Evolutionary conservation across 2,797 vertebrate species (phyloP), one percentile per base, ranked within the genome.

Genomic region (Hyperoplus immaculatus): DNA sequence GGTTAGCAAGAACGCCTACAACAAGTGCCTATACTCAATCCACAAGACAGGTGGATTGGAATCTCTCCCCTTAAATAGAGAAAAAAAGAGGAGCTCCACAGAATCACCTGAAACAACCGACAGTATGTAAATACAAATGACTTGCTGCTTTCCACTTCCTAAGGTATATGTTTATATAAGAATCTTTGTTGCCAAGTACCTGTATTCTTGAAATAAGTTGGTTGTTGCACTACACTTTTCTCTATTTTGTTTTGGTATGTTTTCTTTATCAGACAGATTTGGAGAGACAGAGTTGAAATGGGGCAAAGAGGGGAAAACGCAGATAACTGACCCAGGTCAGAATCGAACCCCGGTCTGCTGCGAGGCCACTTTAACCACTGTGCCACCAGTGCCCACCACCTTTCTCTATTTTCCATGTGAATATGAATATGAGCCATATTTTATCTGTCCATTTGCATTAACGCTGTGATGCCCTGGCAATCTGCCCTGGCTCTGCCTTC

Each of bases 361-460:
- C 29, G 29, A 29, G 29, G 29, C 29, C 29, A 29, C 29, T 29
- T 29, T 29, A 29, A 29, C 29, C 29, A 29, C 29, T 29, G 29
- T 29, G 29, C 29, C 29, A 29, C 29, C 29, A 29, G 29, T 29
- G 29, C 29, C 29, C 29, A 29, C 29, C 2, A 29, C 29, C 29
- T 29, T 29, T 29, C 29, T 29, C 29, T 29, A 29, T 29, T 29
- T 42, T 18, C 16, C 47, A 55, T n/a, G 21, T 60, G 57, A 69
- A 66, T 74, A n/a, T 60, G 8, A 54, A 53, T 61, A 15, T 41
- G 58, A 79, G 43, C 63, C 63, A 46, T 47, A 29, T 11, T 65
- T 18, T 11, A 21, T 59, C 0, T 66, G 69, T 74, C 61, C n/a
- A 12, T 67, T 55, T 65, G 56, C 42, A 41, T 70, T 56, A 70